A percentile compares a stretch with the other conserved stretches of the same genome.
Evolutionary conservation across 2,113 vertebrate species (phyloP).

Genomic region (Tachycineta bicolor): DNA sequence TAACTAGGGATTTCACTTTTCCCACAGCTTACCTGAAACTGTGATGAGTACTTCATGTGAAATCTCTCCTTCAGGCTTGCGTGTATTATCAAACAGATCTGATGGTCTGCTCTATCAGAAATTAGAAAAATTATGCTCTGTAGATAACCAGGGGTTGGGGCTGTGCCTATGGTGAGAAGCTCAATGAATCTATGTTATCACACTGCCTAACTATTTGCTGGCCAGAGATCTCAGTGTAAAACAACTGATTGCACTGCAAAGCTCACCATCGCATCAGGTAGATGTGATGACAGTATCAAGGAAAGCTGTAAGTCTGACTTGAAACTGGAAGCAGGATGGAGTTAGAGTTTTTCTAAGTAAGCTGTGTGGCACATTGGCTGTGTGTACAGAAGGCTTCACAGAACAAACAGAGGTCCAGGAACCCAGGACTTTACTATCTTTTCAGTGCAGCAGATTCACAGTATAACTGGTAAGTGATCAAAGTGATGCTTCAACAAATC

Average conservation of each 20-base stretch:
- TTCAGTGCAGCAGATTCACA: not conserved
- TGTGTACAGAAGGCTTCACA: not conserved
- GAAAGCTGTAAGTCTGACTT: not conserved
- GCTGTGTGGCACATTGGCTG: not conserved
- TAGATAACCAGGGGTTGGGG: not conserved
- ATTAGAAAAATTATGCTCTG: not conserved
- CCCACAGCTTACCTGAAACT: not conserved
- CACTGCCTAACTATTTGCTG: not conserved
- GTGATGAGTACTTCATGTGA: not conserved
- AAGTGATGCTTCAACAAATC: not conserved
- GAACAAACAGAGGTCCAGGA: constrained; percentile 7
- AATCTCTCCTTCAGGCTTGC: not conserved
- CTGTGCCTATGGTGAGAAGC: not conserved
- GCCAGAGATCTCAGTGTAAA: not conserved
- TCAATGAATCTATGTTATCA: not conserved
- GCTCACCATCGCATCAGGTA: not conserved
- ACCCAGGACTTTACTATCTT: not conserved
- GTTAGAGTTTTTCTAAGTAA: constrained; percentile 7
- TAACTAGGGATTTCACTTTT: not conserved
- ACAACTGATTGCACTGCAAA: not conserved
- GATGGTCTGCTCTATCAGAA: not conserved
- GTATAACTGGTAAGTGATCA: not conserved
- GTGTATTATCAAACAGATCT: not conserved
- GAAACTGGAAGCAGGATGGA: not conserved
- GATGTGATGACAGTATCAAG: not conserved